Evolutionary conservation across 2,797 vertebrate species (phyloP).

Genomic region (Channallabes apus): DNA sequence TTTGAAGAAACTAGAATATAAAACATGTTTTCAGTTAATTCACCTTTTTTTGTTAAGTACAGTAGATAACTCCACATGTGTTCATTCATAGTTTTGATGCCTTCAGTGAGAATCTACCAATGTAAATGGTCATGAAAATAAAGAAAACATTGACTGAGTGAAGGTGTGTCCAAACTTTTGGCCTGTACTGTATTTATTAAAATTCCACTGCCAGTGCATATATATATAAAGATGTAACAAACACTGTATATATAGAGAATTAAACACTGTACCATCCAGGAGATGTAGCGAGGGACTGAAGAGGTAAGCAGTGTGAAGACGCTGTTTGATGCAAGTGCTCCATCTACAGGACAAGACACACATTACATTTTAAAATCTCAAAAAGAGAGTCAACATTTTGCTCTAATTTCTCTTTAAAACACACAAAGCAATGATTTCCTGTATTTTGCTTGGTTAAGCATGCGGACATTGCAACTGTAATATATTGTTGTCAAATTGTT

Average conservation of each 20-base stretch:
- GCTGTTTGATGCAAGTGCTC: slow-evolving; percentile 84
- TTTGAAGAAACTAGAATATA: too few species aligned
- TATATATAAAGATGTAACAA: not conserved
- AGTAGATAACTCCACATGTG: too few species aligned
- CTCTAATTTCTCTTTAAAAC: not conserved
- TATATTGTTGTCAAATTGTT: not conserved
- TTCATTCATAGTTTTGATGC: too few species aligned
- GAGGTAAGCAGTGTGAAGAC: slow-evolving; percentile 85
- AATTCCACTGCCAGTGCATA: not conserved
- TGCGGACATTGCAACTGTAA: not conserved
- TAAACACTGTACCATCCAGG: slow-evolving; percentile 85
- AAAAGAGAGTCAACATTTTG: not conserved
- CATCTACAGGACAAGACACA: slow-evolving; percentile 80
- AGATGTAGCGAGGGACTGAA: slow-evolving; percentile 83
- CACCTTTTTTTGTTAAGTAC: too few species aligned
- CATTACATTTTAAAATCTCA: not conserved
- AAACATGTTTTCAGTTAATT: too few species aligned
- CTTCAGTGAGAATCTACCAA: too few species aligned
- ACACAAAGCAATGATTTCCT: not conserved
- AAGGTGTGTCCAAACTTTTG: too few species aligned
- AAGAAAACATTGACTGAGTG: too few species aligned
- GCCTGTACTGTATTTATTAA: too few species aligned
- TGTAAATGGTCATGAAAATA: too few species aligned
- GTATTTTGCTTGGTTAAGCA: not conserved
- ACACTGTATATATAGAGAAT: not conserved